Conservation (phyloP, 2,113 vertebrate genomes). For the Podarcis cretensis region DNA sequence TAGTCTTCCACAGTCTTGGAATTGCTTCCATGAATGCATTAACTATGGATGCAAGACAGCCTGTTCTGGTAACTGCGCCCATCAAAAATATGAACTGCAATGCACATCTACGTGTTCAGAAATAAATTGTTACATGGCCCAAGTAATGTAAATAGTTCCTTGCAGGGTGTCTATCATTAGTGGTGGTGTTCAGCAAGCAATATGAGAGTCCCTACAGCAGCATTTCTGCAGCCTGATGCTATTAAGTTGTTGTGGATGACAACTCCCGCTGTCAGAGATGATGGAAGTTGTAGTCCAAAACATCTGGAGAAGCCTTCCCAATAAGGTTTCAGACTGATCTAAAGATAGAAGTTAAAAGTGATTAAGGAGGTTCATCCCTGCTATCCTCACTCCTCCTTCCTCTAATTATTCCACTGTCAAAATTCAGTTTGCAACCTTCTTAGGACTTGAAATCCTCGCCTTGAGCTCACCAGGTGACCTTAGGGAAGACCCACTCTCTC, state of each 20-base stretch:
- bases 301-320: too few relatives aligned
- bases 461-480: too few relatives aligned
- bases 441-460: too few relatives aligned
- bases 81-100: neutral
- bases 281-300: neutral
- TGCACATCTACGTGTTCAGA: neutral
- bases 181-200: neutral
- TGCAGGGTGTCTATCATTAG: neutral
- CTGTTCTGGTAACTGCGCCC: neutral
- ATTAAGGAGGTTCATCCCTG: too few relatives aligned
- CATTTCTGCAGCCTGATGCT: too few relatives aligned
- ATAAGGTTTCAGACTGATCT: too few relatives aligned
- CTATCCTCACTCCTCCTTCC: too few relatives aligned
- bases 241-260: neutral
- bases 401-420: too few relatives aligned
- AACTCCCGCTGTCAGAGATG: neutral
- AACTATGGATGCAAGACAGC: neutral
- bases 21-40: neutral
- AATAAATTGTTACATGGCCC: neutral
- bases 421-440: too few relatives aligned
- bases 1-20: neutral
- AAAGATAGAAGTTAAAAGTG: too few relatives aligned
- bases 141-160: neutral
- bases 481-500: too few relatives aligned
- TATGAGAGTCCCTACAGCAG: neutral